Evolutionary conservation across 2,888 invertebrate genomes (phyloP), one percentile per base, ranked within the genome.

Genomic region (Lingula anatina): DNA sequence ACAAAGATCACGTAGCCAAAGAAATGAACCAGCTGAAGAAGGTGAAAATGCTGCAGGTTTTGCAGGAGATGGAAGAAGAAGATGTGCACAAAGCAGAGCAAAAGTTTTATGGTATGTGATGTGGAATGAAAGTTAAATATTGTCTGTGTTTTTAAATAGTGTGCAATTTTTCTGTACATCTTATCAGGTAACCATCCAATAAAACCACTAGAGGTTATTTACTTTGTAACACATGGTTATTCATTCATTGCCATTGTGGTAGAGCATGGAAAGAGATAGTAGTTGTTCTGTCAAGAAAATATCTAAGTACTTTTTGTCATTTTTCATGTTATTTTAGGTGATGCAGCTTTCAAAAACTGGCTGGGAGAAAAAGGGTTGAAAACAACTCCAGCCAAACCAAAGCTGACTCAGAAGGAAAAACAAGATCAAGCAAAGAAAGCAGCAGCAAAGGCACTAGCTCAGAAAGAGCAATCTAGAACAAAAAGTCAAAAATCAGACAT

Each of bases 1-100:
- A 73, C 26, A 76, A 76, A 50, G 67, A 71, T 44, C 59, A 59
- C 47, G 62, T 73, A 21, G 70, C 71, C 5, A 61, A 62, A 44
- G 73, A 75, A 50, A 68, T 73, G 65, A 55, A 56, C 3, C 65
- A 71, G 46, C 56, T 75, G 40, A 60, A 70, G 47, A 65, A 65
- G 44, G 39, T 71, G 20, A 68, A 69, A 53, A 73, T 75, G 68
- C 68, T 70, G 49, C 68, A 75, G 42, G 66, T 71, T 2, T 56
- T 75, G 26, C 54, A 61, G 41, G 69, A 72, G 47, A 56, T 74
- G 44, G 71, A 74, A 49, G 59, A 62, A 3, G 71, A 71, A 31
- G 69, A 70, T 28, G 62, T 68, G 27, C 51, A 54, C n/a, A 59
- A 63, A 39, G 63, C 67, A 15, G 60, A 63, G n/a, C 62, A 68